Percentiles rank a stretch among this genome's conserved stretches.
phyloP scores from a whole-genome alignment of 2,797 vertebrate species.

The Oryzias dopingdopingensis region DNA sequence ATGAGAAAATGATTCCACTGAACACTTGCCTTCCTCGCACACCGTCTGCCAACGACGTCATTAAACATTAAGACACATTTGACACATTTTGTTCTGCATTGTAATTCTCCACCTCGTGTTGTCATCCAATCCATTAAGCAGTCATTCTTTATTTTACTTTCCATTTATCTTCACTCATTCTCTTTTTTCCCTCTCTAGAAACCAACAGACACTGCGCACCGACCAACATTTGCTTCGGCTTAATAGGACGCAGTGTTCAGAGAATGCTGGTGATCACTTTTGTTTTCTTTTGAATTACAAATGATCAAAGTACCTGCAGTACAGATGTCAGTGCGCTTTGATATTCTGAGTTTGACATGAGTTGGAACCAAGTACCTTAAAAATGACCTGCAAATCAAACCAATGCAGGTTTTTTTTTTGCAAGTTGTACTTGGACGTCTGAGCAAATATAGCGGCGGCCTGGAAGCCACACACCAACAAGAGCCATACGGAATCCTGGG shows the following conservation, averaged over 20 bases:
- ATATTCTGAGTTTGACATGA: no score
- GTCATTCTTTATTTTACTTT: constrained; percentile 24
- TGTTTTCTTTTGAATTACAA: constrained; percentile 9
- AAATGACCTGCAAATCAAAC: no score
- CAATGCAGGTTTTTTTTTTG: no score
- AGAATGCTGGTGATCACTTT: constrained; percentile 1
- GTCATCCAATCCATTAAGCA: constrained; percentile 46
- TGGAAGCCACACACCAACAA: constrained; percentile 23
- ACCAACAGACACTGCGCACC: constrained; percentile 11
- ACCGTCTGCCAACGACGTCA: constrained; percentile 38
- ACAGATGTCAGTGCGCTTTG: no score
- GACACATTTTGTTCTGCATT: constrained; percentile 35
- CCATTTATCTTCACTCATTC: constrained; percentile 40
- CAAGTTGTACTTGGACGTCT: no score
- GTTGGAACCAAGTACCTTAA: no score
- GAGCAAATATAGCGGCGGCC: constrained; percentile 45
- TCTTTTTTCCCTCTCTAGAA: constrained; percentile 26
- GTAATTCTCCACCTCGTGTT: constrained; percentile 29
- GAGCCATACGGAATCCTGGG: constrained; percentile 40
- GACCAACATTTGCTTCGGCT: constrained; percentile 25
- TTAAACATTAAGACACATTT: constrained; percentile 45
- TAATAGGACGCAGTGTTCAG: constrained; percentile 18
- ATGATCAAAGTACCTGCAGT: background rate
- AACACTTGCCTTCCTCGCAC: constrained; percentile 14
- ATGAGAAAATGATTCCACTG: constrained; percentile 1